Evolutionary conservation across 2,797 vertebrate genomes (phyloP).

Genomic region (Coregonus suidteri): DNA sequence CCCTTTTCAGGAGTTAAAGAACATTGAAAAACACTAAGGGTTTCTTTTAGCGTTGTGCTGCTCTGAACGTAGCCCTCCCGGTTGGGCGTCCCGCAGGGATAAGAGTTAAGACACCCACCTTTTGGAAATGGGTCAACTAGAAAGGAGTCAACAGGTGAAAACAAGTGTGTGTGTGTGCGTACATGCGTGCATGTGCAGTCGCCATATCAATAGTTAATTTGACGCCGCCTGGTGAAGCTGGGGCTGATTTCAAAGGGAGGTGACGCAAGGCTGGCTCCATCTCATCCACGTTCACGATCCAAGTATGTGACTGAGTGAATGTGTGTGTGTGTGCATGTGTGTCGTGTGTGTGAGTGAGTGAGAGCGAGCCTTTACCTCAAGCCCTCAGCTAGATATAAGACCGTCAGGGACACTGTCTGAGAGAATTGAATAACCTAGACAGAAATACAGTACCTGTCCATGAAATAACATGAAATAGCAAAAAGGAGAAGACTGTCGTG

Average conservation of each 20-base stretch:
- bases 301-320: background rate
- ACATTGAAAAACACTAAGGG: constrained; percentile 2
- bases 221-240: background rate
- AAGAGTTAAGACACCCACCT: background rate
- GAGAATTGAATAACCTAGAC: background rate
- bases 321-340: background rate
- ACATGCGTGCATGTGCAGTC: background rate
- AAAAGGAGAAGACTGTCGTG: background rate
- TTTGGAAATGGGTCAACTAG: background rate
- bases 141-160: background rate
- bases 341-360: background rate
- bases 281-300: background rate
- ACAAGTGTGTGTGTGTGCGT: background rate
- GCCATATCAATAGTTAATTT: background rate
- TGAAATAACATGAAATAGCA: background rate
- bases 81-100: background rate
- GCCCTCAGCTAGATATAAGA: background rate
- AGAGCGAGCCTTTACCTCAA: background rate
- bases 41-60: background rate
- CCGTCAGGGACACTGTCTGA: background rate
- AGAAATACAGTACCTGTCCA: background rate
- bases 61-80: background rate
- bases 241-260: background rate
- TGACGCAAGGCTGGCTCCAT: constrained; percentile 14
- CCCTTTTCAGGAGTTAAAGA: constrained; percentile 37